Conservation (phyloP, 2,797 vertebrate genomes). For the Steatocranus sp. region DNA sequence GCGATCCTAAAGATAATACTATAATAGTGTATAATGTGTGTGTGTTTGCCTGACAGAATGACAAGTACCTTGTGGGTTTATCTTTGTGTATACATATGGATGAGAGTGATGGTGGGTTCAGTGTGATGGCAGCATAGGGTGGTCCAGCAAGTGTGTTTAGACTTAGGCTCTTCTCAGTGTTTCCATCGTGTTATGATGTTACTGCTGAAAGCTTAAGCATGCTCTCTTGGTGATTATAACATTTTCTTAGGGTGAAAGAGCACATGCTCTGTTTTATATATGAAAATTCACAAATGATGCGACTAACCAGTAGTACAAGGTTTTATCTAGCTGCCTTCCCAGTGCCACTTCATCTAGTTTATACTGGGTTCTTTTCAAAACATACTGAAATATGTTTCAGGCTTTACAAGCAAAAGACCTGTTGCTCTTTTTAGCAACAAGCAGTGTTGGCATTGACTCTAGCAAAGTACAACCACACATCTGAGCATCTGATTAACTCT, state of each 20-base stretch:
- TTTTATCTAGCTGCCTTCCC: background rate
- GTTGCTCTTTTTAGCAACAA: background rate
- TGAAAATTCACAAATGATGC: background rate
- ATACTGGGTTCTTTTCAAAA: background rate
- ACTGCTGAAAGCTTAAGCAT: conserved; percentile 38
- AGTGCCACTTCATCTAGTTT: background rate
- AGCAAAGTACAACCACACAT: background rate
- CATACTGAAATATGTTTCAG: background rate
- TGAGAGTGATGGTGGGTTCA: background rate
- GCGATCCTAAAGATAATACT: background rate
- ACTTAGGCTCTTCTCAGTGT: background rate
- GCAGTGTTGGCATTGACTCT: background rate
- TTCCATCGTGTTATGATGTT: conserved; percentile 14
- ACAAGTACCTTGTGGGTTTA: background rate
- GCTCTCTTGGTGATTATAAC: conserved; percentile 13
- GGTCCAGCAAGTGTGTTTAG: conserved; percentile 27
- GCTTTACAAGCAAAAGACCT: background rate
- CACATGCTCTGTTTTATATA: background rate
- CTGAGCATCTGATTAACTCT: background rate
- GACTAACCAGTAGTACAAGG: background rate
- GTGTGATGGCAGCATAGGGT: background rate
- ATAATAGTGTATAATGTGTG: background rate
- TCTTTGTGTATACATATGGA: background rate
- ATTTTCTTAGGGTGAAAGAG: background rate
- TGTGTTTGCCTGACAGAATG: background rate